Percentiles rank a stretch among this genome's conserved stretches.
Evolutionary conservation across 2,113 vertebrate genomes (phyloP).

Genomic region (Malurus alboscapulatus): DNA sequence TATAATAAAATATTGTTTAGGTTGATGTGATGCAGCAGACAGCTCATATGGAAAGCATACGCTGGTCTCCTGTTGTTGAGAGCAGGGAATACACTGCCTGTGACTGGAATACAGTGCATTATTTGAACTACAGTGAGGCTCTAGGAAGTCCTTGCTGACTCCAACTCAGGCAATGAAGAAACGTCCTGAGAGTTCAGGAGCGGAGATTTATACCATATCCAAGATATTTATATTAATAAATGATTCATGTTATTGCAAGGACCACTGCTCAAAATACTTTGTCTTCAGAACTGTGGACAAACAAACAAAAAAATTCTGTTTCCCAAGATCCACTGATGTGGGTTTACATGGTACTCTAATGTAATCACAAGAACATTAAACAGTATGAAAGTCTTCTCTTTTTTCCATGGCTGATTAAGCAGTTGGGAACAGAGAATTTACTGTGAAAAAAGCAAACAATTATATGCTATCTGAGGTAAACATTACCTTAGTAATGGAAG

Average conservation of each 20-base stretch:
- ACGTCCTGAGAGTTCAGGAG: constrained; percentile 46
- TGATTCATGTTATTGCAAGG: constrained; percentile 41
- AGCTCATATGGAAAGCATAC: not conserved
- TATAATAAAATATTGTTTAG: constrained; percentile 64
- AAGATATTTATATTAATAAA: constrained; percentile 65
- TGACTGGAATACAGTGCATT: constrained; percentile 57
- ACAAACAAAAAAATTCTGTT: constrained; percentile 18
- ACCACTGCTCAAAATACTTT: constrained; percentile 31
- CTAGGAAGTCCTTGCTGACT: constrained; percentile 6
- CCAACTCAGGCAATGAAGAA: not conserved
- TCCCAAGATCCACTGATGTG: constrained; percentile 24
- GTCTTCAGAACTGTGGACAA: constrained; percentile 40
- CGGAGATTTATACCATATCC: constrained; percentile 47
- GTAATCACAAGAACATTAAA: constrained; percentile 72
- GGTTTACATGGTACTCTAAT: constrained; percentile 49
- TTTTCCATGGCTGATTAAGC: constrained; percentile 86
- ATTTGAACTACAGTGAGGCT: not conserved
- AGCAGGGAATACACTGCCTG: constrained; percentile 11
- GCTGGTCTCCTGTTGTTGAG: not conserved
- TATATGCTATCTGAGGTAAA: constrained; percentile 88
- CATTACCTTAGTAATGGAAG: constrained; percentile 91
- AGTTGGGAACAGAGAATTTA: constrained; percentile 82
- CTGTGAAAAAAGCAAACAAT: constrained; percentile 82
- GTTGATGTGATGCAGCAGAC: constrained; percentile 45
- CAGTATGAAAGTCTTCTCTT: constrained; percentile 71